Percentiles rank a stretch among this genome's conserved stretches.
phyloP scores from a whole-genome alignment of 2,113 vertebrate genomes.

The Rhinolophus ferrumequinum region DNA sequence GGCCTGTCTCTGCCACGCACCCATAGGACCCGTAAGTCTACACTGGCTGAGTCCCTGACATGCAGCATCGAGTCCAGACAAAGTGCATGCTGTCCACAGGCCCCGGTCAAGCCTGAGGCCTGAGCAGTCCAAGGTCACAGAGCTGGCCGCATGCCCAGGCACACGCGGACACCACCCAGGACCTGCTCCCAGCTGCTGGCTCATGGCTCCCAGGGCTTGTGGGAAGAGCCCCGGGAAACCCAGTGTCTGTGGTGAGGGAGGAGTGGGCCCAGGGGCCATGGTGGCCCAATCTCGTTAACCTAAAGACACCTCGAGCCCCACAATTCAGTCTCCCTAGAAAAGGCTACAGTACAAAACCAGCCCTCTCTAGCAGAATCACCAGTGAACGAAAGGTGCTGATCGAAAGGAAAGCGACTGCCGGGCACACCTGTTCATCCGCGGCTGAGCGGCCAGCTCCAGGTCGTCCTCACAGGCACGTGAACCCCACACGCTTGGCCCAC shows the following conservation, averaged over 20 bases:
- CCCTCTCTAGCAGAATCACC: neutral
- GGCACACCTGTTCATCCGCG: no score
- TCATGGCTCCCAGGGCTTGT: accelerated
- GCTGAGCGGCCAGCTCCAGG: no score
- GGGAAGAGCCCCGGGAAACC: neutral
- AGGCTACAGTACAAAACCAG: neutral
- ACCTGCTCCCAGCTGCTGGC: neutral
- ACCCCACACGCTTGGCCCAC: no score
- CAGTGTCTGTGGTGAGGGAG: neutral
- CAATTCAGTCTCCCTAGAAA: neutral
- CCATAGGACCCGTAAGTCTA: neutral
- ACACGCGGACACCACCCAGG: neutral
- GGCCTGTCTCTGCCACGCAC: no score
- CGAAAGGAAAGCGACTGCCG: accelerated
- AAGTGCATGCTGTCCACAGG: accelerated
- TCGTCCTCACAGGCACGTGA: no score
- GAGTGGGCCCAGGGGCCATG: neutral
- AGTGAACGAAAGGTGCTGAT: accelerated
- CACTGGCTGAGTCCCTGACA: neutral
- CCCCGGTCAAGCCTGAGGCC: neutral
- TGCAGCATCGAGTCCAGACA: accelerated
- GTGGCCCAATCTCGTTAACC: neutral
- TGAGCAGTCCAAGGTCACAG: neutral
- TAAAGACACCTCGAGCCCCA: neutral
- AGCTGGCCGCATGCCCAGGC: neutral